phyloP scores from a whole-genome alignment of 2,888 invertebrate genomes.

The Polymixis lichenea region DNA sequence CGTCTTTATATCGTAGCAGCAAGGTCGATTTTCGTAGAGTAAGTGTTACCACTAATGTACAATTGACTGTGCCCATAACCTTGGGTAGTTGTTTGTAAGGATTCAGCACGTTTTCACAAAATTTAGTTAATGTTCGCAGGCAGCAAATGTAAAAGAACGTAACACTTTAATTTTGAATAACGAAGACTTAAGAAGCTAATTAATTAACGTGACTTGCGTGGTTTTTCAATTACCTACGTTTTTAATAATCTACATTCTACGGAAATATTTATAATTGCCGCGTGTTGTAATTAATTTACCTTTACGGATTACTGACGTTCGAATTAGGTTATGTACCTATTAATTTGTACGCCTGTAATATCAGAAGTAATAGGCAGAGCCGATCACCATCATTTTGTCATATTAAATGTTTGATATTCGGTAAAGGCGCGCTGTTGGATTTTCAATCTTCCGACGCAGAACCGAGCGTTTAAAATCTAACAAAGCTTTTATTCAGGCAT shows the following conservation, averaged over 20 bases:
- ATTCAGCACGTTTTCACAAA: neutral
- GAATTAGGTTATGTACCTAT: too few species aligned
- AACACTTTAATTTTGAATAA: constrained; percentile 16
- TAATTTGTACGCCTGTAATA: too few species aligned
- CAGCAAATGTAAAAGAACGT: neutral
- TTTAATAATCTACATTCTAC: constrained; percentile 12
- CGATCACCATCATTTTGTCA: neutral
- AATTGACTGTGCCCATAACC: too few species aligned
- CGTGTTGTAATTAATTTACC: neutral
- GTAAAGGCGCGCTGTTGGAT: too few species aligned
- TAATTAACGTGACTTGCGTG: constrained; percentile 33
- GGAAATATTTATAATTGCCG: constrained; percentile 30
- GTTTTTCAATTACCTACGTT: neutral
- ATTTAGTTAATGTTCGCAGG: neutral
- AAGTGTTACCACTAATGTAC: too few species aligned
- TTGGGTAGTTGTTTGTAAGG: too few species aligned
- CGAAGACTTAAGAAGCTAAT: constrained; percentile 40
- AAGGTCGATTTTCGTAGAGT: too few species aligned
- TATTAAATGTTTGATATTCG: too few species aligned
- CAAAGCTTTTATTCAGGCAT: too few species aligned
- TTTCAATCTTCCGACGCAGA: too few species aligned
- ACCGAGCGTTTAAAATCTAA: too few species aligned
- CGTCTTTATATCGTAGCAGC: too few species aligned
- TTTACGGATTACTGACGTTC: neutral
- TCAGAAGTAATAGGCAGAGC: neutral